Conservation (phyloP, 1,140 invertebrate genomes). For the Hirudo medicinalis region DNA sequence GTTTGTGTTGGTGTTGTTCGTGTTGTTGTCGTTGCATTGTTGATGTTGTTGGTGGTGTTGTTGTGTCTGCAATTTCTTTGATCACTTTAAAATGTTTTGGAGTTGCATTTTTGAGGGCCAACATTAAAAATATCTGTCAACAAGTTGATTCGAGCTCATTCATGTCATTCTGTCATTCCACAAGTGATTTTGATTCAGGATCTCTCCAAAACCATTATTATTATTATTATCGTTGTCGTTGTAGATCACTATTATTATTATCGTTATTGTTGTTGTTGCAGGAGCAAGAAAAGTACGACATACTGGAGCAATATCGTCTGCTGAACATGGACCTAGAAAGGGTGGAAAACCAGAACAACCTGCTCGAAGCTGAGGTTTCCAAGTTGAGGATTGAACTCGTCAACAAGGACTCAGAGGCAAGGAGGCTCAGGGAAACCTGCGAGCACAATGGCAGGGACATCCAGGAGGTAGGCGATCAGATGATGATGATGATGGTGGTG, state of each 20-base stretch:
- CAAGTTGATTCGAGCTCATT: too few species aligned
- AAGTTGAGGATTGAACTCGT: constrained; percentile 37
- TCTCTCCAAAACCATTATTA: neutral
- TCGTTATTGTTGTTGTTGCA: constrained; percentile 20
- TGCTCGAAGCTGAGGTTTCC: constrained; percentile 39
- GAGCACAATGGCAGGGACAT: constrained; percentile 38
- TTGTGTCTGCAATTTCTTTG: too few species aligned
- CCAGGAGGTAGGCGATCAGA: constrained; percentile 30
- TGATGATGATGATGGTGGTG: constrained; percentile 9
- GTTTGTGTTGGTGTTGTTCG: neutral
- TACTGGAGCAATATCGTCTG: constrained; percentile 39
- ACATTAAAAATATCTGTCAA: too few species aligned
- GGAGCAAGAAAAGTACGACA: constrained; percentile 38
- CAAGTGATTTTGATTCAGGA: too few species aligned
- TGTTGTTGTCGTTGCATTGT: neutral
- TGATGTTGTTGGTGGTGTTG: too few species aligned
- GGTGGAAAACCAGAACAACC: constrained; percentile 35
- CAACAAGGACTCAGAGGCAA: constrained; percentile 37
- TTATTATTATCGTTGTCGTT: neutral
- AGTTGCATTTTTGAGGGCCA: too few species aligned
- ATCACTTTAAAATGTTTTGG: too few species aligned
- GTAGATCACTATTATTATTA: neutral
- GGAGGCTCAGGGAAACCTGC: constrained; percentile 33
- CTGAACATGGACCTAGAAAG: constrained; percentile 38
- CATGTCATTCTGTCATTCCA: too few species aligned